A percentile compares a stretch with the other conserved stretches of the same genome.
These are phyloP conservation scores for Sorex fumeus DNA, from an alignment of 2,113 vertebrate genomes.

Conservation along the genomic window DNA sequence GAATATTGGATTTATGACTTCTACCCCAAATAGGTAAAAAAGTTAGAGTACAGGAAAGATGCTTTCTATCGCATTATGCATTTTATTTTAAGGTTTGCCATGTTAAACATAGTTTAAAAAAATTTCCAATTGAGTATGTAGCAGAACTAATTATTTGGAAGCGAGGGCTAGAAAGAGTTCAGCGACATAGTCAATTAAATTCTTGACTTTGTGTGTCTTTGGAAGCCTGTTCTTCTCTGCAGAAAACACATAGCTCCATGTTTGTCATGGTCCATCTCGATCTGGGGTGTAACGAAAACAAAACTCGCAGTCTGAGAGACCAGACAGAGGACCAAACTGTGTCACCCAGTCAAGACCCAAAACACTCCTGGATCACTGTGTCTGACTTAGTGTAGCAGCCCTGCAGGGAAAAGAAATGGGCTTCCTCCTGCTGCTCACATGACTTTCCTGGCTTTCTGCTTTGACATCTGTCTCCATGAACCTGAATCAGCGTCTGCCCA, in stretches of 20 bases:
- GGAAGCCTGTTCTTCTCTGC: neutral
- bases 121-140: neutral
- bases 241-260: no score
- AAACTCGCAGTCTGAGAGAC: neutral
- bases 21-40: neutral
- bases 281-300: neutral
- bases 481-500: neutral
- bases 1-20: neutral
- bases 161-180: neutral
- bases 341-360: neutral
- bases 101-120: no score
- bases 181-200: neutral
- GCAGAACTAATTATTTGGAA: neutral
- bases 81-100: neutral
- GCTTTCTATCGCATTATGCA: neutral
- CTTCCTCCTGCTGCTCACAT: neutral
- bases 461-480: neutral
- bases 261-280: rapidly evolving
- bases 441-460: neutral
- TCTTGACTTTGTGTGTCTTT: neutral
- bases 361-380: neutral
- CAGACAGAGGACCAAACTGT: neutral
- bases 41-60: neutral
- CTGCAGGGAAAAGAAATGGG: neutral
- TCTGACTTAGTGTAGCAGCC: no score